Conservation (phyloP, 1,140 invertebrate species). For the Scaptomyza montana region DNA sequence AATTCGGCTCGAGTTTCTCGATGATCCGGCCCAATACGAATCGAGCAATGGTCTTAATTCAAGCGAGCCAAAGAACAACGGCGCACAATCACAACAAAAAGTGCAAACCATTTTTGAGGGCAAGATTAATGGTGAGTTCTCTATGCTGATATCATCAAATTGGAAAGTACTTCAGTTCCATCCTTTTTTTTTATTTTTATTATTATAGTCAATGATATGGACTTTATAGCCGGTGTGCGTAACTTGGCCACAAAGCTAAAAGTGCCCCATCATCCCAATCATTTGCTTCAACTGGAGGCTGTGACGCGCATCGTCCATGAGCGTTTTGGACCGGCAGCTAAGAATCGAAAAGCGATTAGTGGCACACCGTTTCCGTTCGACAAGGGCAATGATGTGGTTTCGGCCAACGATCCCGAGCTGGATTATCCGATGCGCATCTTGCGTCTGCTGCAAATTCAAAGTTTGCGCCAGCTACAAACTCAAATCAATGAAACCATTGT, state of each 20-base stretch:
- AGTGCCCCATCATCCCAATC: constrained; percentile 92
- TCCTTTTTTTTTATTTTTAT: constrained; percentile 85
- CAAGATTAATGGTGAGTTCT: constrained; percentile 84
- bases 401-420: constrained; percentile 86
- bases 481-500: constrained; percentile 97
- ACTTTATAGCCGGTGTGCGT: constrained; percentile 92
- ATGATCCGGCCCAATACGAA: constrained; percentile 90
- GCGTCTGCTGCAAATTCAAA: constrained; percentile 94
- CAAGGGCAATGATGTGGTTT: constrained; percentile 76
- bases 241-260: constrained; percentile 91
- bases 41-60: constrained; percentile 86
- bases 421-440: constrained; percentile 93
- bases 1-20: constrained; percentile 91
- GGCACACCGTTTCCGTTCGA: constrained; percentile 89
- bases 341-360: constrained; percentile 88
- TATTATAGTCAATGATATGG: constrained; percentile 89
- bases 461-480: constrained; percentile 95
- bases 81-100: constrained; percentile 32
- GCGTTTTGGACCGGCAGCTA: constrained; percentile 87
- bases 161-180: constrained; percentile 24
- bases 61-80: constrained; percentile 84
- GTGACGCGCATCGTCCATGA: constrained; percentile 88
- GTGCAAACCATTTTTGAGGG: constrained; percentile 66
- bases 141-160: too few relatives aligned
- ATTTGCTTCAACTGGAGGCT: constrained; percentile 90